phyloP scores from a whole-genome alignment of 2,888 invertebrate genomes.

The Tortricodes alternella region DNA sequence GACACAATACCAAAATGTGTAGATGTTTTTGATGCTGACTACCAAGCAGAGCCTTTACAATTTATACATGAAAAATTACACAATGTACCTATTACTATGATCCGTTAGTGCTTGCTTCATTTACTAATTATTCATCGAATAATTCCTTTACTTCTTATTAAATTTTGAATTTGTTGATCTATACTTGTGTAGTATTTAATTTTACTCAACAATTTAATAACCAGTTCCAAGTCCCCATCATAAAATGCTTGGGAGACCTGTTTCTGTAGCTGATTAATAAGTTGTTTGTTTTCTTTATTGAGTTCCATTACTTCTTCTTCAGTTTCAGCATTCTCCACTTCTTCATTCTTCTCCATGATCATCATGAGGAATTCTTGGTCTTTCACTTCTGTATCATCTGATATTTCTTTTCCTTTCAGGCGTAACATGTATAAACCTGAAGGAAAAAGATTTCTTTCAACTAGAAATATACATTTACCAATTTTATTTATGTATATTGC shows the following conservation, averaged over 20 bases:
- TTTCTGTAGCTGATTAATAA: conserved; percentile 77
- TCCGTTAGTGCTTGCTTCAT: too few species aligned
- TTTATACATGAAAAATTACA: too few species aligned
- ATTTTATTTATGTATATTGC: too few species aligned
- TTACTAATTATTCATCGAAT: conserved; percentile 54
- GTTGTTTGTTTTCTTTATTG: conserved; percentile 80
- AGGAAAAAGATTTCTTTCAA: too few species aligned
- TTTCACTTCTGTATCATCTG: conserved; percentile 84
- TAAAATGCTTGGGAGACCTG: conserved; percentile 86
- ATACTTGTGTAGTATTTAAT: conserved; percentile 95
- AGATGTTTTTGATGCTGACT: too few species aligned
- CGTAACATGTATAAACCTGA: conserved; percentile 90
- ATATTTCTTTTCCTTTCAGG: conserved; percentile 85
- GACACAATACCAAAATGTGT: too few species aligned
- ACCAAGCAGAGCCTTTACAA: too few species aligned
- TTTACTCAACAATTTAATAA: conserved; percentile 85
- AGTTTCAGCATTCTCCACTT: conserved; percentile 86
- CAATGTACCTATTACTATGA: too few species aligned
- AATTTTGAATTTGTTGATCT: conserved; percentile 87
- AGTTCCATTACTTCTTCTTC: conserved; percentile 82
- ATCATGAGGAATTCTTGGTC: conserved; percentile 88
- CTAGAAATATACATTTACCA: too few species aligned
- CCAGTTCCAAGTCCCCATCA: conserved; percentile 83
- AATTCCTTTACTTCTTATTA: conserved; percentile 83
- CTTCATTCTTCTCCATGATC: conserved; percentile 96